Evolutionary conservation across 2,113 vertebrate genomes (phyloP), one percentile per base, ranked within the genome.

Genomic region (Oxyruncus cristatus): DNA sequence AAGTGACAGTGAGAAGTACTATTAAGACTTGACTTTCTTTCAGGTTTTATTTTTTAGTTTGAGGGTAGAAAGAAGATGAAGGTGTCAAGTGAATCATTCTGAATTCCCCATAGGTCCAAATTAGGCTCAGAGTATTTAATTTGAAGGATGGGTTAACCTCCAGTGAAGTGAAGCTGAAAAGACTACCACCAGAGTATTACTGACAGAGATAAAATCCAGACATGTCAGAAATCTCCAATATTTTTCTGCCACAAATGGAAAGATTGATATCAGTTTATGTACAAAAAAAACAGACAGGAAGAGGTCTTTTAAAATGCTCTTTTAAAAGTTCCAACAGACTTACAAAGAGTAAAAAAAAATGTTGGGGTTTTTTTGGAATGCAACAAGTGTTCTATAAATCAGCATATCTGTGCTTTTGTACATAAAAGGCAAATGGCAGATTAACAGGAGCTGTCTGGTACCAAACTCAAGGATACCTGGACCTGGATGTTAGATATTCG

Each of bases 151-250:
- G 80, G 46, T 95, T 91, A 92, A 66, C 61, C 32, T 79, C 73
- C 79, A 91, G 62, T 68, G 81, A 93, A 81, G 52, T 79, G 66
- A 92, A 89, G 58, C 52, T 82, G 81, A 85, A 94, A 95, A 89
- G 70, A 14, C 56, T 91, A 77, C 73, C 56, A 65, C 37, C 16
- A 72, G 44, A 61, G 15, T 82, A 82, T 42, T 87, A 58, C 47
- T 91, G 70, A 91, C 47, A 63, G 33, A 88, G 49, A 68, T 41
- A 73, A 93, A 94, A 90, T 22, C n/a, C 59, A 93, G 39, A 86
- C 0, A 0, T 3, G 2, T 61, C 62, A 84, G 85, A 94, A 92
- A 77, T 77, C 46, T 67, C 59, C 66, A 82, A 42, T 65, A 71
- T 80, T 94, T 44, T 72, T 89, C 76, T 91, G 30, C 19, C 50